These are phyloP conservation scores for Sinella curviseta DNA, from an alignment of 1,140 invertebrate species.

Conservation along the genomic window DNA sequence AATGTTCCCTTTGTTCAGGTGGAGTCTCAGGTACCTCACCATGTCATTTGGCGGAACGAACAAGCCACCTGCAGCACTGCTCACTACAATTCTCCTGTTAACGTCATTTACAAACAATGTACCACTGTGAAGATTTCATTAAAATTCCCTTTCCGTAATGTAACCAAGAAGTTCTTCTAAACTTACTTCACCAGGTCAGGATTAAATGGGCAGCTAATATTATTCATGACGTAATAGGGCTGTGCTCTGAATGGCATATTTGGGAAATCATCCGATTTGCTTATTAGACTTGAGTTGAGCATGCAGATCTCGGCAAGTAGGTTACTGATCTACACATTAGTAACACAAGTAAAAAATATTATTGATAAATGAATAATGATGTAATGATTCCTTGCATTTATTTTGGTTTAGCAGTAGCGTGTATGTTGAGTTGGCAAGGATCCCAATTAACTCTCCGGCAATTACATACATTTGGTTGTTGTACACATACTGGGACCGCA, in stretches of 20 bases:
- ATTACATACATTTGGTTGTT: slow-evolving; percentile 29
- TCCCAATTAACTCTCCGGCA: slow-evolving; percentile 22
- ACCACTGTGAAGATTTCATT: not conserved
- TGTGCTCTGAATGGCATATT: slow-evolving; percentile 24
- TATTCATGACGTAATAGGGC: not conserved
- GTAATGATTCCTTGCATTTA: not conserved
- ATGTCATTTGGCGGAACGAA: slow-evolving; percentile 31
- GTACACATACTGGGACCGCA: slow-evolving; percentile 26
- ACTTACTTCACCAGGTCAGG: slow-evolving; percentile 27
- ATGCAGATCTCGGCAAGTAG: slow-evolving; percentile 33
- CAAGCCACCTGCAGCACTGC: slow-evolving; percentile 28
- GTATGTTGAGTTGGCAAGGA: not conserved
- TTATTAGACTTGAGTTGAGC: slow-evolving; percentile 16
- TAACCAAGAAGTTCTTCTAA: too few species aligned
- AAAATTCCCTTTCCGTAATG: not conserved
- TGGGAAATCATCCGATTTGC: slow-evolving; percentile 16
- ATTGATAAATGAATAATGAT: not conserved
- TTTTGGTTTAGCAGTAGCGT: not conserved
- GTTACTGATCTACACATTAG: not conserved
- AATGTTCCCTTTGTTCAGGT: slow-evolving; percentile 33
- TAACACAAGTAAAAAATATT: not conserved
- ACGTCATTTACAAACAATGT: not conserved
- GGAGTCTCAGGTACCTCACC: slow-evolving; percentile 35
- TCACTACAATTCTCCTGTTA: slow-evolving; percentile 8
- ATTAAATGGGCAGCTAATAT: slow-evolving; percentile 4